Base-by-base conservation (phyloP, 1,140 invertebrate genomes). In the Anoplophora glabripennis region DNA sequence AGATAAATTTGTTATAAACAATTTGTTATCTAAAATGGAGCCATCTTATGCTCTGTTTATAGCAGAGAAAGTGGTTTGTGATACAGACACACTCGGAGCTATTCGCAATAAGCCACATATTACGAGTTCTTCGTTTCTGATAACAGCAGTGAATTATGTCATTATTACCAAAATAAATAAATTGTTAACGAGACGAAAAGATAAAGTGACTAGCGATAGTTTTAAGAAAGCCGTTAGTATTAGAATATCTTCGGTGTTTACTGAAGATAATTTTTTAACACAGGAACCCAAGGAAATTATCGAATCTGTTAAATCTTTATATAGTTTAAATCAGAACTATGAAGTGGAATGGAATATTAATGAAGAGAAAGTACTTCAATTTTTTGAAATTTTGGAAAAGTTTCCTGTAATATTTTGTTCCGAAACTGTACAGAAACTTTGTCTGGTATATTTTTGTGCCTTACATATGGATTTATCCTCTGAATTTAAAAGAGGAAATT, bases 1-100 rank as follows among this genome's bases (percentile, higher is more conserved):
- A 17, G 68, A 72, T 46, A 56, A 61, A 59, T 74, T 75, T 52
- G 55, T 59, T 12, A 40, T 69, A 11, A 63, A 63, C n/a, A 42
- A 48, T 42, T 36, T 74, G 12, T 41, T 70, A n/a, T 41, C 55
- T 14, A 65, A 65, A 66, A 61, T 73, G 64, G 66, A 65, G 47
- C n/a, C 38, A 14, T 14, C 21, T 10, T 42, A 52, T 7, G 35
- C 59, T 36, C 51, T 35, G 12, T 45, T 37, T 47, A 15, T 67
- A 44, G 45, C 49, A 1, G 60, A 67, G 37, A 53, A 60, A 49
- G 46, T 69, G 14, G 37, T 64, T 4, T 44, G 46, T 17, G 37
- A 65, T 42, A 35, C 41, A 7, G 37, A 54, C 10, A 42, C 40
- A 37, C 21, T 61, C 7, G 21, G 11, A 3, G 10, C 36, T 12